These are phyloP conservation scores for Syngnathoides biaculeatus DNA, from an alignment of 2,113 vertebrate genomes.

Conservation along the genomic window DNA sequence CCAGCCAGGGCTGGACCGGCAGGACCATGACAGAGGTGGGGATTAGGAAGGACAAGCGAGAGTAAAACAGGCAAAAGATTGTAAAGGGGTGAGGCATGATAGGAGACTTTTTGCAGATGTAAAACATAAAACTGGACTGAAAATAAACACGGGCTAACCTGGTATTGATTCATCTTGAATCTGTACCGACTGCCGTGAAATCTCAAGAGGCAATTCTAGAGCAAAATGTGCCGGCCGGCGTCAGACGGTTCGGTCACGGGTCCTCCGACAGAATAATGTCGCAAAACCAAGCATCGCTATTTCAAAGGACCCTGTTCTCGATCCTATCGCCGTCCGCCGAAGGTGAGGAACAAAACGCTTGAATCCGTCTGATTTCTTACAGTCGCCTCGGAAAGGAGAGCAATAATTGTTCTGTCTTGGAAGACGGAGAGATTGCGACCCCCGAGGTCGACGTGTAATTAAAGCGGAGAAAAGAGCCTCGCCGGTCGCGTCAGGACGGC, in stretches of 20 bases:
- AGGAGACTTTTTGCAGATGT: too few species aligned
- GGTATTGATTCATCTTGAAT: too few species aligned
- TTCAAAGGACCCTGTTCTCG: not conserved
- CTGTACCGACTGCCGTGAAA: too few species aligned
- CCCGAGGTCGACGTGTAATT: slow-evolving; percentile 59
- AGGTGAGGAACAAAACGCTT: not conserved
- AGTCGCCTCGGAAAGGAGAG: not conserved
- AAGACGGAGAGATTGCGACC: slow-evolving; percentile 13
- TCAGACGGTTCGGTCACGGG: not conserved
- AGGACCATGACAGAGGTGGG: too few species aligned
- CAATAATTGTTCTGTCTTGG: not conserved
- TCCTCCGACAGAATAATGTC: not conserved
- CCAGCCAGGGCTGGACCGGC: too few species aligned
- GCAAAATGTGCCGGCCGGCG: too few species aligned
- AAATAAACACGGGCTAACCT: too few species aligned
- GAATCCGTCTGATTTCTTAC: not conserved
- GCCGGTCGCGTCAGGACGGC: slow-evolving; percentile 28
- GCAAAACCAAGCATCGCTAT: not conserved
- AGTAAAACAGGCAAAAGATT: too few species aligned
- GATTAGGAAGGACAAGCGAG: too few species aligned
- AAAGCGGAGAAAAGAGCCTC: slow-evolving; percentile 40
- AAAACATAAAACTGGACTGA: too few species aligned
- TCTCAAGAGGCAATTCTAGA: too few species aligned
- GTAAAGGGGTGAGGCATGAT: too few species aligned
- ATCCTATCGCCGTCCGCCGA: not conserved